A percentile compares a stretch with the other conserved stretches of the same genome.
Conservation (phyloP, 2,113 vertebrate genomes). For the Psilopsiagon aurifrons region DNA sequence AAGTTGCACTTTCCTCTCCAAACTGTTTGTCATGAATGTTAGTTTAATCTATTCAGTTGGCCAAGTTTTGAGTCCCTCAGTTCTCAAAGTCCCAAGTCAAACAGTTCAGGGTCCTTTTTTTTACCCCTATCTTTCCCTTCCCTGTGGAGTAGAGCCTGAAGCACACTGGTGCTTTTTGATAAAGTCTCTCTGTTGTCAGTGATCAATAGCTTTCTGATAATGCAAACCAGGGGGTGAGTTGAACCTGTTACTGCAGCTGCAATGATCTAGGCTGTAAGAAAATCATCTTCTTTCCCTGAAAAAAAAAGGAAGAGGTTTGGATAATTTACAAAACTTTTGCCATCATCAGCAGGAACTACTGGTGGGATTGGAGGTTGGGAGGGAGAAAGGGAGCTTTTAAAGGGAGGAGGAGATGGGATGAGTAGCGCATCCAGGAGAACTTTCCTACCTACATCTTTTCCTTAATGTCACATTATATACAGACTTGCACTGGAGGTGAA, state of each 20-base stretch:
- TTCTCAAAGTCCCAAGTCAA: not conserved
- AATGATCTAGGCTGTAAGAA: not conserved
- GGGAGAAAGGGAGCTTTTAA: not conserved
- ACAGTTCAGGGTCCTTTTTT: not conserved
- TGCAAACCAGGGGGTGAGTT: not conserved
- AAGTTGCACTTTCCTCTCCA: not conserved
- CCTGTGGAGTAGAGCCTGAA: not conserved
- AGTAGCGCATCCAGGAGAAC: not conserved
- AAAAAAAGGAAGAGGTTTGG: not conserved
- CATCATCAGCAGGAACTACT: not conserved
- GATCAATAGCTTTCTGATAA: not conserved
- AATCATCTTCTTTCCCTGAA: not conserved
- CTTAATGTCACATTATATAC: not conserved
- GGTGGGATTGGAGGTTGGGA: not conserved
- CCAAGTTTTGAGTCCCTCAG: not conserved
- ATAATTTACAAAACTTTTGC: not conserved
- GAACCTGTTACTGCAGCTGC: not conserved
- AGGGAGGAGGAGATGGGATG: not conserved
- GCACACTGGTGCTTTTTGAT: not conserved
- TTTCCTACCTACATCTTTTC: not conserved
- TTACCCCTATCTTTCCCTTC: not conserved
- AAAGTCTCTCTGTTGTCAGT: not conserved
- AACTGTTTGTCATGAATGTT: not conserved
- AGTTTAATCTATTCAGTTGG: not conserved
- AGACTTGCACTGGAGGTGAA: not conserved